These are phyloP conservation scores for Silurus aristotelis DNA, from an alignment of 2,797 vertebrate species.

Conservation along the genomic window DNA sequence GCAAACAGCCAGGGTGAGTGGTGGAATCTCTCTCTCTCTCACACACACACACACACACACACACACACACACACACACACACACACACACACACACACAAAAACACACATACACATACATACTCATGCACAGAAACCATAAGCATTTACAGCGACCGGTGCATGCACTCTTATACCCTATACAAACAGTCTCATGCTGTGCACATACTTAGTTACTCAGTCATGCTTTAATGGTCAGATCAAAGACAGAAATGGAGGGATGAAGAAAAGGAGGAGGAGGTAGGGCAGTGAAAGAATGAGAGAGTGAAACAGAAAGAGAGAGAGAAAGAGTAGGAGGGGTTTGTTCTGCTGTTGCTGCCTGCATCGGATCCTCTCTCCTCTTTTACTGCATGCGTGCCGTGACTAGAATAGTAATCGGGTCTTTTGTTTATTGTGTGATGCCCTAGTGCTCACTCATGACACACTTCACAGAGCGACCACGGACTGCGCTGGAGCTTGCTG, in stretches of 20 bases:
- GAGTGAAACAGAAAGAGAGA: background rate
- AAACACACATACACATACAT: background rate
- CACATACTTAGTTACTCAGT: constrained; percentile 21
- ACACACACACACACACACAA: background rate
- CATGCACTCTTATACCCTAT: constrained; percentile 4
- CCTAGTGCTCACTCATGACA: constrained; percentile 16
- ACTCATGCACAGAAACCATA: constrained; percentile 37
- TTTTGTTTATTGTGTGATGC: constrained; percentile 43
- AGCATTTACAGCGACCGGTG: constrained; percentile 25
- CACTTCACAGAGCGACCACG: constrained; percentile 2
- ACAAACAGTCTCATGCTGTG: background rate
- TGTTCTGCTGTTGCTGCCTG: constrained; percentile 40
- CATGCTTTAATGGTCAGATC: background rate
- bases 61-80: background rate
- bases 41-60: constrained; percentile 1
- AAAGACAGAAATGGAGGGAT: constrained; percentile 16
- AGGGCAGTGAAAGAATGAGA: constrained; percentile 4
- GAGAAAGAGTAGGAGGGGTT: constrained; percentile 34
- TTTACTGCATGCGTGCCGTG: constrained; percentile 51
- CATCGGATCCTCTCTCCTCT: constrained; percentile 43
- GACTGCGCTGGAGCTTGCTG: background rate
- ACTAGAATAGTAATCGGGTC: constrained; percentile 57
- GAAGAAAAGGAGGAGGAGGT: background rate
- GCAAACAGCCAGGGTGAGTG: constrained; percentile 91
- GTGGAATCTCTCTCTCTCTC: constrained; percentile 68